Conservation (phyloP, 2,797 vertebrate species). For the Mormyrops attenuatus region DNA sequence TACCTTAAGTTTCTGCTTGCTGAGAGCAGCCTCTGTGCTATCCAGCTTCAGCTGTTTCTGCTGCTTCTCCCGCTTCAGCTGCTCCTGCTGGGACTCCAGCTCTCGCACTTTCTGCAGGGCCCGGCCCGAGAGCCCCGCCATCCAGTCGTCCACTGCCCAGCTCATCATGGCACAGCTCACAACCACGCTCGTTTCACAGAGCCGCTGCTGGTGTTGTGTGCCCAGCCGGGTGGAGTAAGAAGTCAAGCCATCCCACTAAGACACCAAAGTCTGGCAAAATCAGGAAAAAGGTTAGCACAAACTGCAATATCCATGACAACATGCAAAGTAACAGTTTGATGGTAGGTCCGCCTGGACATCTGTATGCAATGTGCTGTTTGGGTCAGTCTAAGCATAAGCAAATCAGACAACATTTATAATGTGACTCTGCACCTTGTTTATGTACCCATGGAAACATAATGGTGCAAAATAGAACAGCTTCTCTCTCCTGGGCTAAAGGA, state of each 20-base stretch:
- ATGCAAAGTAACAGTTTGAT: not conserved
- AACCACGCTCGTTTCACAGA: not conserved
- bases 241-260: not conserved
- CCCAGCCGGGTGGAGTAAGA: not conserved
- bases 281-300: not conserved
- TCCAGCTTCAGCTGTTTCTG: conserved; percentile 74
- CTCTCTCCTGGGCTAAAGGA: not conserved
- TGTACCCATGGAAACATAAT: conserved; percentile 19
- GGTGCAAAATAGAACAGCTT: not conserved
- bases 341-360: not conserved
- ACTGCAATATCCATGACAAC: not conserved
- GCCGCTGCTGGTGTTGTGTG: not conserved
- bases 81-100: conserved; percentile 63
- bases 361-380: not conserved
- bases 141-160: conserved; percentile 76
- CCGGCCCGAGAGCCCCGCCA: conserved; percentile 61
- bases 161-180: conserved; percentile 51
- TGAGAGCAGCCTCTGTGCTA: conserved; percentile 57
- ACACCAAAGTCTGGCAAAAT: not conserved
- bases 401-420: not conserved
- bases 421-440: not conserved
- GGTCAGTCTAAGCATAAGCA: not conserved
- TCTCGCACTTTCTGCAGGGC: conserved; percentile 67
- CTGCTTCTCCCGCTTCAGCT: conserved; percentile 63
- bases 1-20: conserved; percentile 67